Conservation (phyloP, 2,888 invertebrate species). For the Agrotis clavis region DNA sequence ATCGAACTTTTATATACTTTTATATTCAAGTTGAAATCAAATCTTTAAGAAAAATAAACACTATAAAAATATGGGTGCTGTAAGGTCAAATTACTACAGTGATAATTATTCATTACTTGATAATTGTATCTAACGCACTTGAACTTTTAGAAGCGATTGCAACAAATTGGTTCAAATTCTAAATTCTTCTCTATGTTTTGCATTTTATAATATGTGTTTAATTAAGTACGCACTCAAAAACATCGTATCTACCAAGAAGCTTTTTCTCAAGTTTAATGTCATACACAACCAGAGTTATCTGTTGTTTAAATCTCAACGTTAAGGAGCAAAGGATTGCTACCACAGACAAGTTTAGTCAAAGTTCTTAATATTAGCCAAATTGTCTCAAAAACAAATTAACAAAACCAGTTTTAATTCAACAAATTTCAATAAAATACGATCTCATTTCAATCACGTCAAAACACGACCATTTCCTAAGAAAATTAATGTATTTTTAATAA, state of each 20-base stretch:
- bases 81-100: neutral
- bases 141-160: neutral
- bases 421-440: slow-evolving; percentile 10
- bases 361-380: neutral
- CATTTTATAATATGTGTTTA: no score
- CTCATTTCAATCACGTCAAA: slow-evolving; percentile 23
- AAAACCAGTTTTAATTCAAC: neutral
- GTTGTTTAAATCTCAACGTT: slow-evolving; percentile 19
- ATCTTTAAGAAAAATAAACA: no score
- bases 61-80: no score
- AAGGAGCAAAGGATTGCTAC: slow-evolving; percentile 12
- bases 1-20: neutral
- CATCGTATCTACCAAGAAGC: neutral
- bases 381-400: neutral
- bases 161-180: neutral
- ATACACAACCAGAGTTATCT: slow-evolving; percentile 10
- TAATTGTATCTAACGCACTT: no score
- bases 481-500: slow-evolving; percentile 44
- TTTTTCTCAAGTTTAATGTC: neutral
- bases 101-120: neutral
- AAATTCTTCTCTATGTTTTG: neutral
- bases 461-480: slow-evolving; percentile 19
- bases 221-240: no score
- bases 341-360: neutral
- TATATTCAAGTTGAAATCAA: no score